A percentile compares a stretch with the other conserved stretches of the same genome.
phyloP scores from a whole-genome alignment of 2,113 vertebrate species.

The Lamprologus speciosus region DNA sequence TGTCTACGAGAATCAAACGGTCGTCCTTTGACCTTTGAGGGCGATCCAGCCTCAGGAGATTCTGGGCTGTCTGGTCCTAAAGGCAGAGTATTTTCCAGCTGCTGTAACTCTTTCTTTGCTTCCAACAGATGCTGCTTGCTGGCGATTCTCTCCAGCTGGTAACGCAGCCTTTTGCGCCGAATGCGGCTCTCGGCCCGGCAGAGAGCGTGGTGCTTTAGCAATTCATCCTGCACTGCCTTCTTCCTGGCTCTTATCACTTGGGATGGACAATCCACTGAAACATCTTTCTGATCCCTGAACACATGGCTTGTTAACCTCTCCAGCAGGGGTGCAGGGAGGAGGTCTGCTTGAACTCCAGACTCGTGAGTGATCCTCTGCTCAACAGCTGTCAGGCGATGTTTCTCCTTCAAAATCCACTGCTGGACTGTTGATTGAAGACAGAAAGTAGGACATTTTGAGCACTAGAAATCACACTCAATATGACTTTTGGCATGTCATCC shows the following conservation, averaged over 20 bases:
- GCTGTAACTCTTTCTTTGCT: constrained; percentile 79
- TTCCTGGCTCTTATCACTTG: constrained; percentile 65
- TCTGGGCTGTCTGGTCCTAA: constrained; percentile 42
- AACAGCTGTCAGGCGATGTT: constrained; percentile 60
- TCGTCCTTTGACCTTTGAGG: constrained; percentile 6
- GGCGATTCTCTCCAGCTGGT: constrained; percentile 81
- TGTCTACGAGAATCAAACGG: constrained; percentile 41
- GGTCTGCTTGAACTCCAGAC: constrained; percentile 75
- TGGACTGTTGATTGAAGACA: constrained; percentile 73
- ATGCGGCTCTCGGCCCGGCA: constrained; percentile 73
- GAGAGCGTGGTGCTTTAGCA: constrained; percentile 72
- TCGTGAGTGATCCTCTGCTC: constrained; percentile 68
- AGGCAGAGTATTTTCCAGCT: constrained; percentile 68
- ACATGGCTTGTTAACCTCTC: constrained; percentile 12
- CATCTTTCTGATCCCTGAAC: neutral
- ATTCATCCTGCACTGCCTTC: constrained; percentile 75
- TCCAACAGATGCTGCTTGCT: constrained; percentile 82
- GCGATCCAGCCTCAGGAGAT: constrained; percentile 24
- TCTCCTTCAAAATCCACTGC: constrained; percentile 81
- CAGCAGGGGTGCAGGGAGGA: neutral
- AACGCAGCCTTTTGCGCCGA: constrained; percentile 73
- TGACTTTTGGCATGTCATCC: neutral
- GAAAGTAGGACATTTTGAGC: neutral
- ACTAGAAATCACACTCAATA: neutral
- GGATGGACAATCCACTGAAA: neutral